phyloP scores from a whole-genome alignment of 2,797 vertebrate genomes.

The Borostomias antarcticus region DNA sequence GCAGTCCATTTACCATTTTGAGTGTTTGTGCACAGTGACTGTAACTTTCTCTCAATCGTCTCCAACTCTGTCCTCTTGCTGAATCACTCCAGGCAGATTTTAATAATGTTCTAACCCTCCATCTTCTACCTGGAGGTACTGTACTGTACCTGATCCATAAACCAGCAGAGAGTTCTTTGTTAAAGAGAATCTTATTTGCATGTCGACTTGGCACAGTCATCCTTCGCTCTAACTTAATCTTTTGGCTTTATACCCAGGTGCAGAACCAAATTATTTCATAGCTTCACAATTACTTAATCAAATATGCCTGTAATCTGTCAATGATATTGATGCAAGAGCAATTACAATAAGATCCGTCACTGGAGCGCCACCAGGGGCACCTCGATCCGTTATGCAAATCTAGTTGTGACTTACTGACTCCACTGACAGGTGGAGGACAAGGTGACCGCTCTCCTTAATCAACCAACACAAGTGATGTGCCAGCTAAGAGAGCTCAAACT shows the following conservation, averaged over 20 bases:
- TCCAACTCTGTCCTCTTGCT: no score
- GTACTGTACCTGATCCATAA: constrained; percentile 9
- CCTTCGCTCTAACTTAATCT: constrained; percentile 6
- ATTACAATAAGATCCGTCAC: constrained; percentile 31
- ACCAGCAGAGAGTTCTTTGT: constrained; percentile 12
- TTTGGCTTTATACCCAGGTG: constrained; percentile 18
- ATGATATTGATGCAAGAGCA: constrained; percentile 29
- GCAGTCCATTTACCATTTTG: no score
- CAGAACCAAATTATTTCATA: constrained; percentile 23
- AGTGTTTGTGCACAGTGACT: no score
- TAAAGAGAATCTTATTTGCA: constrained; percentile 37
- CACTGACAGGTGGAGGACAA: not conserved
- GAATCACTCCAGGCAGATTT: no score
- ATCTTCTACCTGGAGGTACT: not conserved
- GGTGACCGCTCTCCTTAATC: not conserved
- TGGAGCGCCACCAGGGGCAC: constrained; percentile 36
- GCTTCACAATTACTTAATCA: constrained; percentile 42
- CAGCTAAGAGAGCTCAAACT: not conserved
- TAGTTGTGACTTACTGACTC: not conserved
- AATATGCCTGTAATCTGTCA: constrained; percentile 24
- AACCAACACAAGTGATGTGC: not conserved
- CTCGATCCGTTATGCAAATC: constrained; percentile 77
- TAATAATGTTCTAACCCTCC: constrained; percentile 1
- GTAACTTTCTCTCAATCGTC: no score
- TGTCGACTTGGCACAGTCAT: constrained; percentile 33